Percentiles rank a stretch among this genome's conserved stretches.
Conservation (phyloP, 64 coral and sea anemone genomes). For the Pocillopora verrucosa region DNA sequence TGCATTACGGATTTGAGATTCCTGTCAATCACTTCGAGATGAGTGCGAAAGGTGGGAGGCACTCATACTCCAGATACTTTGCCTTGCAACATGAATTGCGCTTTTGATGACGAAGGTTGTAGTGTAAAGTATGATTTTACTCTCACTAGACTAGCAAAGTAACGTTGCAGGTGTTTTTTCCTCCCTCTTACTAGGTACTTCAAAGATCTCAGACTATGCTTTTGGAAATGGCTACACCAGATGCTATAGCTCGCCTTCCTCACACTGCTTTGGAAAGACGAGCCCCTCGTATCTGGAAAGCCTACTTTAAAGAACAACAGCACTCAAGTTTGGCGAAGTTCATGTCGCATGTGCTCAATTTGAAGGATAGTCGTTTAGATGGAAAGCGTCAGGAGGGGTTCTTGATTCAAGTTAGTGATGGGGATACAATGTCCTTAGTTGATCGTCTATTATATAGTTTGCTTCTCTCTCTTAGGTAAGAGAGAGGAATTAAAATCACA, state of each 20-base stretch:
- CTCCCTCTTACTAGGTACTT: slow-evolving; percentile 6
- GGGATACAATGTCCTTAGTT: too few relatives aligned
- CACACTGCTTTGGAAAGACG: slow-evolving; percentile 15
- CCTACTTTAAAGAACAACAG: slow-evolving; percentile 63
- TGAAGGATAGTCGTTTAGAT: neutral
- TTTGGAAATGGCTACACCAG: slow-evolving; percentile 73
- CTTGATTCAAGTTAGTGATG: slow-evolving; percentile 54
- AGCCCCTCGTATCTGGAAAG: slow-evolving; percentile 44
- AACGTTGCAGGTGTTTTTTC: neutral
- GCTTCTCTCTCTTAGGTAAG: too few relatives aligned
- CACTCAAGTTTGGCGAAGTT: slow-evolving; percentile 64
- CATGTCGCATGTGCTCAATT: slow-evolving; percentile 29
- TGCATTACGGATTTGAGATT: too few relatives aligned
- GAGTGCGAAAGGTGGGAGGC: too few relatives aligned
- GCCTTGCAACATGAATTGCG: too few relatives aligned
- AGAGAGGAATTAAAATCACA: too few relatives aligned
- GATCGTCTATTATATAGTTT: too few relatives aligned
- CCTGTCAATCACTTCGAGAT: too few relatives aligned
- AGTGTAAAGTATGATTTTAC: too few relatives aligned
- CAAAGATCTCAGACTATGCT: slow-evolving; percentile 55
- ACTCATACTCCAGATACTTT: too few relatives aligned
- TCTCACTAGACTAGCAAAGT: neutral
- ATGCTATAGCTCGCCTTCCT: slow-evolving; percentile 70
- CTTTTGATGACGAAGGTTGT: too few relatives aligned
- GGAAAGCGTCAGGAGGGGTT: slow-evolving; percentile 44